A percentile compares a stretch with the other conserved stretches of the same genome.
Conservation (phyloP, 2,113 vertebrate species). For the Uropsilus gracilis region DNA sequence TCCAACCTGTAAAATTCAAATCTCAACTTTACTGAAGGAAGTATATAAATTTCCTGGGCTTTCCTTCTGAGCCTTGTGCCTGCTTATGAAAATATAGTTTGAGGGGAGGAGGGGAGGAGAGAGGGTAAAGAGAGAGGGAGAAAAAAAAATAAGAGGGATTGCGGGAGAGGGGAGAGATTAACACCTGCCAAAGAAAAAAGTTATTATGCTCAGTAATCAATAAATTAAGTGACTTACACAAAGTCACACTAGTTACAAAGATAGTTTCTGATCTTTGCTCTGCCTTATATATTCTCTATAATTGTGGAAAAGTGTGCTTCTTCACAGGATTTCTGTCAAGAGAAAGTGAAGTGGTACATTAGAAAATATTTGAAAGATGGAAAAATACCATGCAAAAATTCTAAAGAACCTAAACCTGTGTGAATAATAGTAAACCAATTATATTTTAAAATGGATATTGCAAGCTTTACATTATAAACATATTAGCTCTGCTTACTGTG, state of each 20-base stretch:
- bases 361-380: slow-evolving; percentile 14
- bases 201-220: neutral
- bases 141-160: no score
- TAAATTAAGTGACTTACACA: neutral
- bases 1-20: slow-evolving; percentile 4
- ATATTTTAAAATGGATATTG: neutral
- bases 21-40: neutral
- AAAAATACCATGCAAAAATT: neutral
- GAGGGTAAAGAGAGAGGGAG: neutral
- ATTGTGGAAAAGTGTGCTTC: neutral
- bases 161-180: neutral
- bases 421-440: neutral
- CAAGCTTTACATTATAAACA: neutral
- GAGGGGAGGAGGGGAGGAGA: neutral
- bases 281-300: neutral
- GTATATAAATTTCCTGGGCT: neutral
- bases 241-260: neutral
- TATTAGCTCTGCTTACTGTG: neutral
- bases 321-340: neutral
- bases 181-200: neutral
- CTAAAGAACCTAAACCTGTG: neutral
- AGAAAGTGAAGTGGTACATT: neutral
- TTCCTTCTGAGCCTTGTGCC: neutral
- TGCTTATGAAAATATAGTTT: neutral
- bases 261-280: neutral